Base-by-base conservation (phyloP, 2,888 invertebrate genomes). In the Epirrhoe alternata region DNA sequence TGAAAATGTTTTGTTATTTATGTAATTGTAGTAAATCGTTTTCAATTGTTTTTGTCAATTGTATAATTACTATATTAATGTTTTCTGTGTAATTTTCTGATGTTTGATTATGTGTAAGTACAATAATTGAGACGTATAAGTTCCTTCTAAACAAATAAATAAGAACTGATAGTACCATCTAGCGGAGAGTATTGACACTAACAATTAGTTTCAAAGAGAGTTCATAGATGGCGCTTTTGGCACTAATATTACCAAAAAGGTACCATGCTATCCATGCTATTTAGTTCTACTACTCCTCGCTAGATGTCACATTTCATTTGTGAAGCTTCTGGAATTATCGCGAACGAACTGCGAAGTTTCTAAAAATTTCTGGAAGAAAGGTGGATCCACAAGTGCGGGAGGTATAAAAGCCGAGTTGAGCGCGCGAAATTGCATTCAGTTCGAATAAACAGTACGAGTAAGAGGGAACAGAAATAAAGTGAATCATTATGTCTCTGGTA, bases 401-500 rank as follows among this genome's bases (percentile, higher is more conserved):
- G n/a, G 73, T 90, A 91, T 92, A 90, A 87, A 88, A 78, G 75
- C 42, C 45, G 59, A 17, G 49, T 33, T 5, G 47, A 73, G 51
- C 14, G 66, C 64, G 74, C 77, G 62, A 55, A 24, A 67, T 49
- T 55, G 59, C 67, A 72, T 78, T 49, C 68, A 81, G 79, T 75
- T 73, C 64, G 59, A 52, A 51, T 62, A 65, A 58, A 62, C 61
- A 65, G 4, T 42, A 42, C 12, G 38, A 5, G 12, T 12, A 42
- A 42, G 38, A 42, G 12, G 38, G n/a, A n/a, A n/a, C n/a, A n/a
- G n/a, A 42, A 42, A 42, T 2, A n/a, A 61, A 50, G 42, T n/a
- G 35, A 60, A 50, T 56, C 6, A 69, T 62, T 83, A 93, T 93
- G 92, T 91, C 92, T 69, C 80, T 92, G 10, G 74, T 86, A 69